These are phyloP conservation scores for Lepidocolaptes lacrymiger DNA, from an alignment of 2,797 vertebrate species.

Conservation along the genomic window DNA sequence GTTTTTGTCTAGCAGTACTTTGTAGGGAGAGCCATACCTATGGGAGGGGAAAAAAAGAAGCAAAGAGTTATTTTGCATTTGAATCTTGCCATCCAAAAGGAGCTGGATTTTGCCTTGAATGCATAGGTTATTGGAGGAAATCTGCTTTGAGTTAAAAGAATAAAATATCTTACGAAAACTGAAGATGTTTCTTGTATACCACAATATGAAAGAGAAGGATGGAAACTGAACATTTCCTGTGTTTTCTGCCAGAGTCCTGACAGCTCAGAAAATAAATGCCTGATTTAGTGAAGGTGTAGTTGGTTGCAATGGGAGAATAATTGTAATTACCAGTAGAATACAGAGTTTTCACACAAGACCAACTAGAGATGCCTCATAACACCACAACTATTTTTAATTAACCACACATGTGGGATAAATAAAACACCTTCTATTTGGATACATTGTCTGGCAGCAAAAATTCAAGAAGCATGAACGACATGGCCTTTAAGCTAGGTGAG, in stretches of 20 bases:
- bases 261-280: constrained; percentile 40
- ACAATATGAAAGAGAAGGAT: neutral
- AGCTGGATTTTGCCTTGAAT: constrained; percentile 1
- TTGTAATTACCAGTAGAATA: constrained; percentile 18
- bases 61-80: neutral
- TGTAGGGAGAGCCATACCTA: neutral
- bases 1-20: neutral
- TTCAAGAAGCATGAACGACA: neutral
- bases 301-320: neutral
- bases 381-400: constrained; percentile 42
- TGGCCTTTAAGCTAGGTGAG: neutral
- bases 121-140: neutral
- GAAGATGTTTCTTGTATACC: neutral
- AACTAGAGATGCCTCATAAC: neutral
- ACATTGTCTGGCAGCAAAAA: neutral
- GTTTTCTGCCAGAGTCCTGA: neutral
- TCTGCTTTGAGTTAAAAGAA: neutral
- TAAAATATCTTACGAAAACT: neutral
- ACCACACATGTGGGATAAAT: neutral
- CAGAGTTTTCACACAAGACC: constrained; percentile 18
- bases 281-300: constrained; percentile 28
- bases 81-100: neutral
- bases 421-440: neutral
- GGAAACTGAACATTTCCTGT: neutral
- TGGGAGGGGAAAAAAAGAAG: neutral